Conservation (phyloP, 2,888 invertebrate species). For the Hipparchia semele region DNA sequence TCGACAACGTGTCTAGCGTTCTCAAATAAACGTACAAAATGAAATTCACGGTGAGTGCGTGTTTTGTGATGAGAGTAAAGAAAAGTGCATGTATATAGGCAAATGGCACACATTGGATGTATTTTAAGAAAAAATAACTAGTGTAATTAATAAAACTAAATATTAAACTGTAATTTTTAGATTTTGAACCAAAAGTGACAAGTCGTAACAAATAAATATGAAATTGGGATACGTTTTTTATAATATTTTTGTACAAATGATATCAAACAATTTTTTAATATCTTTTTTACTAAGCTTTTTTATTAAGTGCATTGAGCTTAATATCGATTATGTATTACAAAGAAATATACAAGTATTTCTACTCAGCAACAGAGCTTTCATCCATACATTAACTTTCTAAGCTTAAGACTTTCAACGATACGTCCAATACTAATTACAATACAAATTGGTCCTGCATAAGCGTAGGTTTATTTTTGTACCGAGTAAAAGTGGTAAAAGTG, state of each 20-base stretch:
- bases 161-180: not conserved
- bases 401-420: conserved; percentile 16
- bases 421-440: conserved; percentile 24
- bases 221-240: too few species aligned
- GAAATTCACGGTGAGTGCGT: conserved; percentile 82
- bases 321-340: not conserved
- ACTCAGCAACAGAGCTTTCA: conserved; percentile 6
- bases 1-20: conserved; percentile 64
- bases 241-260: too few species aligned
- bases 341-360: not conserved
- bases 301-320: not conserved
- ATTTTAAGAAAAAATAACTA: not conserved
- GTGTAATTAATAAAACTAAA: not conserved
- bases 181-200: not conserved
- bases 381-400: conserved; percentile 28
- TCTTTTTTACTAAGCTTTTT: too few species aligned
- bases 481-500: conserved; percentile 79
- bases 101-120: not conserved
- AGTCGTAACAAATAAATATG: not conserved
- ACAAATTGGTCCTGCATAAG: conserved; percentile 35
- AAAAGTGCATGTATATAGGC: conserved; percentile 23
- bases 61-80: conserved; percentile 40
- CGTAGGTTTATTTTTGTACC: conserved; percentile 46
- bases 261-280: too few species aligned
- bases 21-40: conserved; percentile 69